Evolutionary conservation across 2,113 vertebrate species (phyloP).

Genomic region (Marmota flaviventris): DNA sequence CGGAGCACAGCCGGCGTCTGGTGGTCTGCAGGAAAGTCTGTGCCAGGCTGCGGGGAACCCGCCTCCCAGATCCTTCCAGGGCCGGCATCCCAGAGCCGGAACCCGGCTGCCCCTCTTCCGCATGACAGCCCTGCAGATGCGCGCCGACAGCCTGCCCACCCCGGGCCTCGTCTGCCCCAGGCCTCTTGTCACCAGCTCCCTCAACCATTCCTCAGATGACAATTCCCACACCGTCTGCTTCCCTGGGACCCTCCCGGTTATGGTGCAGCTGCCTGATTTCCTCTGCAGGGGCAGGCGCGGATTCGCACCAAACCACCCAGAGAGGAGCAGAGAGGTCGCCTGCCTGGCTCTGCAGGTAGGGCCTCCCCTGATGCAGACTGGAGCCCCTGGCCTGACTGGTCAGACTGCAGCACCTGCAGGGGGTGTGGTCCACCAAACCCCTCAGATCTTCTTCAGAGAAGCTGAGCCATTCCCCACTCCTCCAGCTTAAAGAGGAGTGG

Average conservation of each 20-base stretch:
- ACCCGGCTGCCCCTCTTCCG: conserved; percentile 65
- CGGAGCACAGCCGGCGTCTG: neutral
- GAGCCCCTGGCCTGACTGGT: neutral
- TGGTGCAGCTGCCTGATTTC: neutral
- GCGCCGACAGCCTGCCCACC: conserved; percentile 54
- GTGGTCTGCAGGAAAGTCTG: neutral
- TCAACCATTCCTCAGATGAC: conserved; percentile 49
- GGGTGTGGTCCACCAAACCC: neutral
- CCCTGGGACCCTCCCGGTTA: neutral
- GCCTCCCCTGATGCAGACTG: neutral
- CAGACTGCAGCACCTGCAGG: neutral
- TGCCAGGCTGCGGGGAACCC: neutral
- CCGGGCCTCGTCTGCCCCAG: conserved; percentile 53
- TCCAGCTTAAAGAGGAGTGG: neutral
- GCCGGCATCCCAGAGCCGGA: neutral
- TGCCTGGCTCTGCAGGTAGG: neutral
- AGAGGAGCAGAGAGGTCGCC: neutral
- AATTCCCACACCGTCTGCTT: conserved; percentile 2
- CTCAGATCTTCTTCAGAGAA: conserved; percentile 9
- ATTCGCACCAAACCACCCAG: neutral
- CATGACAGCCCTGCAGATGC: conserved; percentile 69
- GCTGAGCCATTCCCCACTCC: neutral
- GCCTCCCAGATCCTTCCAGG: conserved; percentile 18
- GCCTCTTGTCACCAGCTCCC: conserved; percentile 71
- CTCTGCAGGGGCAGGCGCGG: neutral